phyloP scores from a whole-genome alignment of 2,113 vertebrate genomes.

The Plecturocebus donacophilus region DNA sequence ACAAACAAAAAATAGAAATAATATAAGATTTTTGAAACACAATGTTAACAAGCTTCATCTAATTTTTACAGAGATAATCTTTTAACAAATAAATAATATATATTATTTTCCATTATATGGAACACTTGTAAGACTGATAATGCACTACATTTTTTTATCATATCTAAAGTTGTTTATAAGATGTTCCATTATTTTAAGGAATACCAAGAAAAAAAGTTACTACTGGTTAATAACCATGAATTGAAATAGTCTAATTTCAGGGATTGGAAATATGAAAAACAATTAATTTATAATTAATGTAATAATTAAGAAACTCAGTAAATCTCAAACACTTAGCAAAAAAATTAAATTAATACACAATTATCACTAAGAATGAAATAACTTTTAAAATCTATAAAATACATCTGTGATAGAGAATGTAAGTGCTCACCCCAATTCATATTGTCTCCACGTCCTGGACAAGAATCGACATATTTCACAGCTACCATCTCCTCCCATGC shows the following conservation, averaged over 20 bases:
- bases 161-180: not conserved
- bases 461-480: not conserved
- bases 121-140: not conserved
- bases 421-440: not conserved
- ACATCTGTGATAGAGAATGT: not conserved
- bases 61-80: not conserved
- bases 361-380: not conserved
- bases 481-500: accelerated
- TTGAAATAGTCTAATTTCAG: not conserved
- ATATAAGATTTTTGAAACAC: not conserved
- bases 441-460: not conserved
- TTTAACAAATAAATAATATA: not conserved
- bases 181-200: not conserved
- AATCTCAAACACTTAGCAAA: not conserved
- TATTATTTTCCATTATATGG: not conserved
- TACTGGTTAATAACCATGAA: not conserved
- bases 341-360: not conserved
- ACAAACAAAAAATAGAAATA: not conserved
- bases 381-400: not conserved
- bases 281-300: not conserved
- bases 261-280: not conserved
- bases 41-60: not conserved
- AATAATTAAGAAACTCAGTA: not conserved
- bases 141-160: not conserved
- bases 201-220: not conserved